phyloP scores from a whole-genome alignment of 1,140 invertebrate genomes.

The Manduca sexta region DNA sequence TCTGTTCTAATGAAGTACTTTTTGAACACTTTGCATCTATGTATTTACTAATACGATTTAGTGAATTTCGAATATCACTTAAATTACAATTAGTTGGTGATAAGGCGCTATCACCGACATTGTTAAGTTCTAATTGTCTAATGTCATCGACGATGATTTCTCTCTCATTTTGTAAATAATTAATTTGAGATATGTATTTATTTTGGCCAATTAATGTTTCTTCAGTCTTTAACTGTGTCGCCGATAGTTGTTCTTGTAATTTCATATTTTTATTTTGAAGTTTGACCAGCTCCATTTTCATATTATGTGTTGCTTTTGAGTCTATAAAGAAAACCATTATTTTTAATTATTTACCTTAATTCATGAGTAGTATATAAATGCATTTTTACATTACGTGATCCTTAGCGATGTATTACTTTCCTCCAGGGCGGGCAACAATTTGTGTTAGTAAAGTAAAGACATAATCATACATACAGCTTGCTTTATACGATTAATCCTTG shows the following conservation, averaged over 20 bases:
- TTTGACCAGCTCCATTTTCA: slow-evolving; percentile 48
- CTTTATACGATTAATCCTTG: too few relatives aligned
- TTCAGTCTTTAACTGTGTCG: slow-evolving; percentile 28
- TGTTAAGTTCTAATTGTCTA: slow-evolving; percentile 47
- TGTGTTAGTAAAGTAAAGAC: too few relatives aligned
- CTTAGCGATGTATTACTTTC: too few relatives aligned
- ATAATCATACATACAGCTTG: too few relatives aligned
- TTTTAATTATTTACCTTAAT: background rate
- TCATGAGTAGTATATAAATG: background rate
- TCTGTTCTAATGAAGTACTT: slow-evolving; percentile 40
- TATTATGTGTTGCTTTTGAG: slow-evolving; percentile 58
- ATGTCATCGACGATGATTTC: slow-evolving; percentile 42
- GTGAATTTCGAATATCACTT: slow-evolving; percentile 37
- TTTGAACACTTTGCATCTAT: slow-evolving; percentile 33
- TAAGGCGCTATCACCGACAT: slow-evolving; percentile 41
- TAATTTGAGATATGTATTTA: slow-evolving; percentile 29
- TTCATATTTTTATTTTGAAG: slow-evolving; percentile 35
- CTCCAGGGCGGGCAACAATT: too few relatives aligned
- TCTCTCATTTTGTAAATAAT: slow-evolving; percentile 39
- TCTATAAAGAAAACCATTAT: slow-evolving; percentile 28
- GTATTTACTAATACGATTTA: slow-evolving; percentile 38
- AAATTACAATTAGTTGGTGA: slow-evolving; percentile 26
- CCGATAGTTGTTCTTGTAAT: slow-evolving; percentile 40
- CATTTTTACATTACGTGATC: too few relatives aligned
- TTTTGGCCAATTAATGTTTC: slow-evolving; percentile 30